Base-by-base conservation (phyloP, 2,113 vertebrate genomes). In the Percina caprodes region DNA sequence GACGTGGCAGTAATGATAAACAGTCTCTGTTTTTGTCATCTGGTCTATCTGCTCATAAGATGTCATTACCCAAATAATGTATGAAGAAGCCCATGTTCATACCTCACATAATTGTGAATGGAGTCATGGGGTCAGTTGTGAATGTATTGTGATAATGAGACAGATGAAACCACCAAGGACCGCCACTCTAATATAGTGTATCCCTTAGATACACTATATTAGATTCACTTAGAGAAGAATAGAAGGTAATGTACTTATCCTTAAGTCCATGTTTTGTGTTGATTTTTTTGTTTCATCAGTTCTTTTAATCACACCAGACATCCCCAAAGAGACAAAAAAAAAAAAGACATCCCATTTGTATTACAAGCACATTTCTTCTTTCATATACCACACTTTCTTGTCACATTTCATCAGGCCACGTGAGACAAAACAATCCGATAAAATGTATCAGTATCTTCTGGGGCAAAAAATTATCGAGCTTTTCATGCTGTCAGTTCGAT, bases 401-500 rank as follows among this genome's bases (percentile, higher is more conserved):
- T 86, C 77, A 71, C 67, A 8, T 84, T 70, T 76, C 81, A 86
- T 83, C 81, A 86, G 70, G 73, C 74, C 76, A 66, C 46, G 68
- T 55, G 75, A 79, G 77, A 84, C 80, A 70, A 72, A 84, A 70
- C 51, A 60, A 69, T 70, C 67, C 67, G 52, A 68, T 78, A 63
- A 84, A 62, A 76, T 77, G 26, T 52, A 78, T 74, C 24, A 16
- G 81, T 59, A 65, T 86, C 66, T 87, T 84, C 74, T 12, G 70
- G 81, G 83, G 51, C 55, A 73, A 71, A 81, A 26, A 56, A 56
- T 72, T 10, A 62, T 72, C 39, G 60, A 81, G 59, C 21, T 74
- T 87, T 82, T 88, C 79, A 89, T 67, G 75, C 55, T 83, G 84
- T 83, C 77, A 85, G 69, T 77, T 80, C 61, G 63, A 35, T 55